A percentile compares a stretch with the other conserved stretches of the same genome.
Evolutionary conservation across 2,888 invertebrate species (phyloP).

Genomic region (Dyspetes luteomarginatus): DNA sequence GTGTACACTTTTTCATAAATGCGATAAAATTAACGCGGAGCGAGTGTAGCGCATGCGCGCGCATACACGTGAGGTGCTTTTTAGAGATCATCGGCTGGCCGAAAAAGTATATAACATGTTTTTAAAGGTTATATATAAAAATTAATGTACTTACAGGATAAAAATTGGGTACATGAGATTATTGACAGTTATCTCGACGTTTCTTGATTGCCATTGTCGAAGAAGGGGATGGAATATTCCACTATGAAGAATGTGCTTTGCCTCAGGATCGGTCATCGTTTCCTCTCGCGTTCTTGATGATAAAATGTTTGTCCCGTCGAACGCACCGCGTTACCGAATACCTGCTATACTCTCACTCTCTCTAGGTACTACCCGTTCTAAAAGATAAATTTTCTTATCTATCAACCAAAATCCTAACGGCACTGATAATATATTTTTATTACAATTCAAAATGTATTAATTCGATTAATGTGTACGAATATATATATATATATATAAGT

Average conservation of each 20-base stretch:
- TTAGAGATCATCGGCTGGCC: no score
- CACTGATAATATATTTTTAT: background rate
- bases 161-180: constrained; percentile 96
- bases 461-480: no score
- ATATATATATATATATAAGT: no score
- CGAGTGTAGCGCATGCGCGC: background rate
- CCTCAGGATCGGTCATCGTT: constrained; percentile 75
- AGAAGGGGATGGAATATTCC: constrained; percentile 94
- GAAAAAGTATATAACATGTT: background rate
- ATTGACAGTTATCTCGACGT: constrained; percentile 88
- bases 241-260: constrained; percentile 90
- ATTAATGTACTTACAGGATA: constrained; percentile 87
- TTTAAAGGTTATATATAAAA: constrained; percentile 61
- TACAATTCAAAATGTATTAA: no score
- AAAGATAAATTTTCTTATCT: background rate
- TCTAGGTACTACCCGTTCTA: constrained; percentile 1
- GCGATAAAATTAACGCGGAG: no score
- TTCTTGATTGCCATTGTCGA: constrained; percentile 91
- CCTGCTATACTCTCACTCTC: no score
- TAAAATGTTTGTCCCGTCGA: background rate
- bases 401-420: background rate
- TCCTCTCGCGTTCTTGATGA: background rate
- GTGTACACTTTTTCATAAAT: no score
- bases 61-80: no score
- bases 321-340: constrained; percentile 36